A percentile compares a stretch with the other conserved stretches of the same genome.
Conservation (phyloP, 2,113 vertebrate species). For the Nestor notabilis region DNA sequence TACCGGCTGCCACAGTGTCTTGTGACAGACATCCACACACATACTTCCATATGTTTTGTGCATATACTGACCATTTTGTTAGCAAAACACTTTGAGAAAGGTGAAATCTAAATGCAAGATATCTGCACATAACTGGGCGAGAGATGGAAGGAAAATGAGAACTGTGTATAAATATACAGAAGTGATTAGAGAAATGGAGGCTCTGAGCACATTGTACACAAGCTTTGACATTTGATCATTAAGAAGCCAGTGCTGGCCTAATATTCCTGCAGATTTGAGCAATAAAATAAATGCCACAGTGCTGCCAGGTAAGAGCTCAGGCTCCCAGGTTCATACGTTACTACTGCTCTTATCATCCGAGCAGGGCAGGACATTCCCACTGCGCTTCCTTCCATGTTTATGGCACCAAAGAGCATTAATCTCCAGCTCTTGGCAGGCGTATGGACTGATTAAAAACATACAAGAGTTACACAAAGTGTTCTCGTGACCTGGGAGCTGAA, state of each 20-base stretch:
- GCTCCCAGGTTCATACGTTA: background rate
- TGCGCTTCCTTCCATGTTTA: background rate
- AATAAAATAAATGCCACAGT: background rate
- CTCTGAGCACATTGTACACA: background rate
- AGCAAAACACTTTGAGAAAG: background rate
- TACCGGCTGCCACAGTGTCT: background rate
- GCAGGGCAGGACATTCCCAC: background rate
- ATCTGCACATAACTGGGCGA: background rate
- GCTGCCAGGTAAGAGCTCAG: background rate
- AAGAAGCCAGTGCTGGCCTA: background rate
- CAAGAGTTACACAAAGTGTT: background rate
- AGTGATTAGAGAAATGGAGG: background rate
- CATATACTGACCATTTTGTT: background rate
- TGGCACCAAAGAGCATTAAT: background rate
- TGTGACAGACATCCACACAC: fast-evolving
- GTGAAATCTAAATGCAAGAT: background rate
- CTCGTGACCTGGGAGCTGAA: background rate
- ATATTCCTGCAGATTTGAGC: background rate
- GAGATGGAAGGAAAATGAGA: background rate
- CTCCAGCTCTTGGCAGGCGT: background rate
- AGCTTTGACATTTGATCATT: background rate
- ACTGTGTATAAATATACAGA: background rate
- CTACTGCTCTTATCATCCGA: background rate
- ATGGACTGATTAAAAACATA: background rate
- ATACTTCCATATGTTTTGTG: background rate